Conservation (phyloP, 2,113 vertebrate genomes). For the Seriola rivoliana region DNA sequence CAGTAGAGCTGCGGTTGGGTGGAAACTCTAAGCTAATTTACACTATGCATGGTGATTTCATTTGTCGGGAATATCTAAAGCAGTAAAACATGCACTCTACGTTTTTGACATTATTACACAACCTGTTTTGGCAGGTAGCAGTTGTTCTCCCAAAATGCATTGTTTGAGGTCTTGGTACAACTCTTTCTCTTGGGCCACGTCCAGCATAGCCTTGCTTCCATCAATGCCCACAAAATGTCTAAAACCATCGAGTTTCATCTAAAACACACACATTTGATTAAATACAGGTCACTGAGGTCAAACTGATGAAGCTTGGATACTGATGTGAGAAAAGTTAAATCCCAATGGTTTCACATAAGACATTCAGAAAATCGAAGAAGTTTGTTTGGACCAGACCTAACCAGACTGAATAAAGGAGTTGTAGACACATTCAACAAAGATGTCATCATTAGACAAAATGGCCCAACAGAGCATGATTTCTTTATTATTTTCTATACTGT, state of each 20-base stretch:
- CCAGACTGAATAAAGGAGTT: no score
- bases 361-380: no score
- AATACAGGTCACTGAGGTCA: background rate
- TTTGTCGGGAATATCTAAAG: background rate
- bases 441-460: no score
- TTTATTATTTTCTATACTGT: no score
- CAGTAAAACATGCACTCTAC: background rate
- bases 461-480: no score
- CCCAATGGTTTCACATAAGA: no score
- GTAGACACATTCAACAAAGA: no score
- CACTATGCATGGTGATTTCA: background rate
- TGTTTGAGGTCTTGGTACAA: constrained; percentile 82
- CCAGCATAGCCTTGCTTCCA: constrained; percentile 86
- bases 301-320: background rate
- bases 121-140: constrained; percentile 85
- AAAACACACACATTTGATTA: background rate
- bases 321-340: no score
- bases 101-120: background rate
- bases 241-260: constrained; percentile 80
- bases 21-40: no score
- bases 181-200: constrained; percentile 75
- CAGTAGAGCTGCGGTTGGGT: no score
- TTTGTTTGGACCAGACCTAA: no score
- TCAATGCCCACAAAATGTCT: constrained; percentile 85
- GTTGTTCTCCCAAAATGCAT: constrained; percentile 83